These are phyloP conservation scores for Laticauda colubrina DNA, from an alignment of 2,113 vertebrate species.

Conservation along the genomic window DNA sequence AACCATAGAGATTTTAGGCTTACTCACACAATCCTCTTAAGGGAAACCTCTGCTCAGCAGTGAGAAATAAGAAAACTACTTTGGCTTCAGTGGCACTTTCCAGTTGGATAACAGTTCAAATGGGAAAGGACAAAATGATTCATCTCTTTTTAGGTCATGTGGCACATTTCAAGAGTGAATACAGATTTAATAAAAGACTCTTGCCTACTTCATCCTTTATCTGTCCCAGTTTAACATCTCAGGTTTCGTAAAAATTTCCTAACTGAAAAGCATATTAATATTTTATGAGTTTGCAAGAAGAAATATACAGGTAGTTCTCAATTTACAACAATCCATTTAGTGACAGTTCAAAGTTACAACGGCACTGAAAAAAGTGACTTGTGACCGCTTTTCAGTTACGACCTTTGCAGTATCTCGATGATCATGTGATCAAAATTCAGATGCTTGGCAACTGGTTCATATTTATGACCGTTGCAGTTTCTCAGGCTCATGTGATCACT, in stretches of 20 bases:
- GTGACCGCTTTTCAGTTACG: too few relatives aligned
- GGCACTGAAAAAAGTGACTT: too few relatives aligned
- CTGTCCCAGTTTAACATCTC: background rate
- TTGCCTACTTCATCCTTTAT: background rate
- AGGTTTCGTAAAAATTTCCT: background rate
- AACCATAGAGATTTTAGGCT: constrained; percentile 12
- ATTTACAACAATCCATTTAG: too few relatives aligned
- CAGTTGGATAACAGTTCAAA: background rate
- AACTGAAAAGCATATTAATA: background rate
- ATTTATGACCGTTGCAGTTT: too few relatives aligned
- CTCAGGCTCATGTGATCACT: too few relatives aligned
- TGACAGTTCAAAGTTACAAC: too few relatives aligned
- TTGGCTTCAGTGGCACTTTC: background rate
- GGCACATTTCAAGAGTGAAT: background rate
- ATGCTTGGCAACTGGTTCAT: too few relatives aligned
- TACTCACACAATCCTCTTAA: background rate
- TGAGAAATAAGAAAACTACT: background rate
- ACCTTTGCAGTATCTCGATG: too few relatives aligned
- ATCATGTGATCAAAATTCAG: too few relatives aligned
- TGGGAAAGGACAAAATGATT: background rate
- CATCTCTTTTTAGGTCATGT: background rate
- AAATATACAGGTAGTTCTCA: background rate
- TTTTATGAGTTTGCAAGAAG: background rate
- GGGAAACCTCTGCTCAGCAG: background rate
- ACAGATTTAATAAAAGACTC: background rate